A percentile compares a stretch with the other conserved stretches of the same genome.
Evolutionary conservation across 2,113 vertebrate species (phyloP).

Genomic region (Baryphthengus martii): DNA sequence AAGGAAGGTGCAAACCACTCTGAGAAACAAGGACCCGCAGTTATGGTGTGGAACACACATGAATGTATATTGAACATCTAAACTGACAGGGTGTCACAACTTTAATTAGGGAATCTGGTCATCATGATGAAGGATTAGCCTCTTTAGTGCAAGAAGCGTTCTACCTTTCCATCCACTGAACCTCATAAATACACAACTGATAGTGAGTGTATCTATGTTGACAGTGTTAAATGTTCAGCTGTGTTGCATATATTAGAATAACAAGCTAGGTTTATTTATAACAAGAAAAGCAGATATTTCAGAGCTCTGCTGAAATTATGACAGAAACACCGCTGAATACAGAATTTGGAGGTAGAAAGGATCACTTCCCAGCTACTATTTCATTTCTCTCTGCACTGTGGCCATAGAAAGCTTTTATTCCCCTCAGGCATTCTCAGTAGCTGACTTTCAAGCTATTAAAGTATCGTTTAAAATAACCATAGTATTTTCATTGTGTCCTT

Average conservation of each 20-base stretch:
- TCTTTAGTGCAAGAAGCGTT: background rate
- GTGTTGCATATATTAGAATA: conserved; percentile 9
- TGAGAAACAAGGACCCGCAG: background rate
- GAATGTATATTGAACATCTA: background rate
- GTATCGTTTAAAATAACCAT: conserved; percentile 18
- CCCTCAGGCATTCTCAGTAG: background rate
- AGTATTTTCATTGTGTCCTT: conserved; percentile 7
- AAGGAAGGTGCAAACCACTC: background rate
- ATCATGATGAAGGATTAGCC: background rate
- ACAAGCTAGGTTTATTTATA: conserved; percentile 23
- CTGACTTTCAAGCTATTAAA: conserved; percentile 41
- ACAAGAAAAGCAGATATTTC: conserved; percentile 10
- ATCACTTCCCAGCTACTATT: conserved; percentile 15
- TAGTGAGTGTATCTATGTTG: background rate
- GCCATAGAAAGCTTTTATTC: conserved; percentile 9
- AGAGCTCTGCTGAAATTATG: background rate
- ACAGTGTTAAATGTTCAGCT: conserved; percentile 4
- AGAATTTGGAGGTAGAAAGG: conserved; percentile 5
- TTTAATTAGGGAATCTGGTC: background rate
- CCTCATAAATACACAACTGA: background rate
- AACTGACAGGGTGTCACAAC: background rate
- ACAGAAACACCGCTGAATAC: conserved; percentile 8
- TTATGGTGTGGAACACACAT: background rate
- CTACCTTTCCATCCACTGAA: background rate
- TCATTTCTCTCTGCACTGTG: background rate